phyloP scores from a whole-genome alignment of 92 coral and sea anemone species.

The Epizoanthus ramosus region DNA sequence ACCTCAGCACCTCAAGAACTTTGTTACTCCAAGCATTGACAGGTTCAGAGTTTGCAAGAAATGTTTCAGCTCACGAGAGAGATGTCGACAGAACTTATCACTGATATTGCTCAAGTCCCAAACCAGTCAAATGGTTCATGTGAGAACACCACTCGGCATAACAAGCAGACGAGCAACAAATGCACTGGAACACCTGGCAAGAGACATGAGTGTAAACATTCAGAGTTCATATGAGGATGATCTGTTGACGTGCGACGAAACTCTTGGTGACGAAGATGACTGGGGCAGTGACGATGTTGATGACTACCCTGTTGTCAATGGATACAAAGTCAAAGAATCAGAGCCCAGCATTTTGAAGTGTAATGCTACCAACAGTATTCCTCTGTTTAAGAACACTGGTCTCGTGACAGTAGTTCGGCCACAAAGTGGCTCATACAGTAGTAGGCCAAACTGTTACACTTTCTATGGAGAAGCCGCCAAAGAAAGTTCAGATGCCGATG shows the following conservation, averaged over 20 bases:
- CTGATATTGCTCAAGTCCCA: slow-evolving; percentile 80
- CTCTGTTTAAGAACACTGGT: slow-evolving; percentile 57
- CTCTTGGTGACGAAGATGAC: slow-evolving; percentile 83
- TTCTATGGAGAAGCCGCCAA: slow-evolving; percentile 69
- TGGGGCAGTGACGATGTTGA: slow-evolving; percentile 65
- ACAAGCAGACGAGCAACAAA: slow-evolving; percentile 81
- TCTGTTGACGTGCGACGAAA: slow-evolving; percentile 71
- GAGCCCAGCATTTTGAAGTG: slow-evolving; percentile 38
- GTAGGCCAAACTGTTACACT: slow-evolving; percentile 71
- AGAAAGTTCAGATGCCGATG: slow-evolving; percentile 40
- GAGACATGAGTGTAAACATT: slow-evolving; percentile 67
- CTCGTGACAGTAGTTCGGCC: slow-evolving; percentile 79
- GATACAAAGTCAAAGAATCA: slow-evolving; percentile 39
- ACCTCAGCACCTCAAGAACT: slow-evolving; percentile 79
- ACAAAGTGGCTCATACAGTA: slow-evolving; percentile 56
- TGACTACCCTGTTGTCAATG: slow-evolving; percentile 51
- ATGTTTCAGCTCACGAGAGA: slow-evolving; percentile 91
- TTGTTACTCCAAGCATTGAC: slow-evolving; percentile 78
- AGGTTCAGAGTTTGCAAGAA: slow-evolving; percentile 90
- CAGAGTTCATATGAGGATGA: slow-evolving; percentile 84
- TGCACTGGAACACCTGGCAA: slow-evolving; percentile 77
- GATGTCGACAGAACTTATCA: slow-evolving; percentile 91
- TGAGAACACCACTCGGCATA: slow-evolving; percentile 93
- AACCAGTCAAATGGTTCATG: slow-evolving; percentile 78
- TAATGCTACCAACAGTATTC: background rate